These are phyloP conservation scores for Drosophila paranaensis DNA, from an alignment of 2,888 invertebrate genomes.

Conservation along the genomic window DNA sequence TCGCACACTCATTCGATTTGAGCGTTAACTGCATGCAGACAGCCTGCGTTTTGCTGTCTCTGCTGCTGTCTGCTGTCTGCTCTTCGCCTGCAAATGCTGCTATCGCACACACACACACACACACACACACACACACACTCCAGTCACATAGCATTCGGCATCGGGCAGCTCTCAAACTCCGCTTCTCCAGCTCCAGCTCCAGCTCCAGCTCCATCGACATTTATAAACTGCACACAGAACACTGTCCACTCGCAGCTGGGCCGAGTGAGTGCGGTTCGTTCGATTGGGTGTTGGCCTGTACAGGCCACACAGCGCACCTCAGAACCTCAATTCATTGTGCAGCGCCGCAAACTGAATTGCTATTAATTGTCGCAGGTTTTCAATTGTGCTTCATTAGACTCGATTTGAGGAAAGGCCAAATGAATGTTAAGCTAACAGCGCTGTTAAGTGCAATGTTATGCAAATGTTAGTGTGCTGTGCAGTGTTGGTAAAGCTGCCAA, in stretches of 20 bases:
- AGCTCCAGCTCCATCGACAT: slow-evolving; percentile 60
- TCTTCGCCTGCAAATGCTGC: slow-evolving; percentile 8
- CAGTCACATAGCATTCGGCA: slow-evolving; percentile 32
- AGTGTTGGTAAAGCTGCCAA: neutral
- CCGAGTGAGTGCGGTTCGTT: neutral
- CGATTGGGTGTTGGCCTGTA: slow-evolving; percentile 17
- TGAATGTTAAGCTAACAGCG: slow-evolving; percentile 1
- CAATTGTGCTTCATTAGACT: slow-evolving; percentile 7
- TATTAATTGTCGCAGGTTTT: slow-evolving; percentile 31
- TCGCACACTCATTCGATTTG: slow-evolving; percentile 11
- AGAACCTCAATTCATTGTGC: slow-evolving; percentile 26
- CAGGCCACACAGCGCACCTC: slow-evolving; percentile 26
- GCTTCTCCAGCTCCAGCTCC: slow-evolving; percentile 13
- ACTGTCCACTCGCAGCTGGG: slow-evolving; percentile 54
- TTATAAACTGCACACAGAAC: slow-evolving; percentile 76
- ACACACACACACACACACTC: neutral
- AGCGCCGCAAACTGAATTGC: slow-evolving; percentile 18
- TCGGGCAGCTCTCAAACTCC: slow-evolving; percentile 34
- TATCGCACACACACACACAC: slow-evolving; percentile 10
- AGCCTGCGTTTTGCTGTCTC: slow-evolving; percentile 16
- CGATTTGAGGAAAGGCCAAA: neutral
- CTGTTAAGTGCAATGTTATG: slow-evolving; percentile 1
- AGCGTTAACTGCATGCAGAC: slow-evolving; percentile 41
- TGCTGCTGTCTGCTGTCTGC: slow-evolving; percentile 14
- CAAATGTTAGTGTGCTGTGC: neutral